Evolutionary conservation across 1,140 invertebrate genomes (phyloP).

Genomic region (Oscheius sp.): DNA sequence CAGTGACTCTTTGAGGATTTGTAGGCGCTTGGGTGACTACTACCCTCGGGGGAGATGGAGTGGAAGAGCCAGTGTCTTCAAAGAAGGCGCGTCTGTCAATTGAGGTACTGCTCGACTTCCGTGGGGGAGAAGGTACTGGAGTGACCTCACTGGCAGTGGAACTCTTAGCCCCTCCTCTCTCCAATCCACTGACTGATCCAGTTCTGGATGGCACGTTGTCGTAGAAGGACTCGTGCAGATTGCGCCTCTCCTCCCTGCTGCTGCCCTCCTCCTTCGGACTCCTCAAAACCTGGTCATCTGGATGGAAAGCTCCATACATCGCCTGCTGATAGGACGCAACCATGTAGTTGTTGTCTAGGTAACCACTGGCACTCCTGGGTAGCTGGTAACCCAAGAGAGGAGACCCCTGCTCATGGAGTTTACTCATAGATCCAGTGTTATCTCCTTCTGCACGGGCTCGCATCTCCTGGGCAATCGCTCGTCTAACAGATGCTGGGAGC

Average conservation of each 20-base stretch:
- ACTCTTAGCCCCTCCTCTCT: neutral
- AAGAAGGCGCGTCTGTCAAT: neutral
- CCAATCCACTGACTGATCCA: neutral
- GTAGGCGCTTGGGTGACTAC: slow-evolving; percentile 6
- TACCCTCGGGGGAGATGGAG: neutral
- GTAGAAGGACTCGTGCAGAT: neutral
- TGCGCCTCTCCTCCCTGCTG: neutral
- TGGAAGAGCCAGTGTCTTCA: slow-evolving; percentile 7
- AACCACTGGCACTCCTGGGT: slow-evolving; percentile 26
- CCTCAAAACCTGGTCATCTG: neutral
- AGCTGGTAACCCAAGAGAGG: slow-evolving; percentile 3
- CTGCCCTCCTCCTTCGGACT: neutral
- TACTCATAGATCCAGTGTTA: slow-evolving; percentile 13
- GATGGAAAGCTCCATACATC: slow-evolving; percentile 1
- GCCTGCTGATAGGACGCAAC: neutral
- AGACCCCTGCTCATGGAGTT: slow-evolving; percentile 17
- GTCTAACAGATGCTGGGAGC: slow-evolving; percentile 7
- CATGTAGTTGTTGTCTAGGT: slow-evolving; percentile 19
- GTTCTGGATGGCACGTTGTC: neutral
- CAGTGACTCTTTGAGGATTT: neutral
- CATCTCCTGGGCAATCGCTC: slow-evolving; percentile 7
- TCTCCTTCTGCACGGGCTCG: neutral
- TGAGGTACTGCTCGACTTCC: neutral
- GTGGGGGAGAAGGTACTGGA: neutral
- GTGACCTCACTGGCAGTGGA: neutral